Evolutionary conservation across 2,888 invertebrate species (phyloP).

Genomic region (Diplazon laetatorius): DNA sequence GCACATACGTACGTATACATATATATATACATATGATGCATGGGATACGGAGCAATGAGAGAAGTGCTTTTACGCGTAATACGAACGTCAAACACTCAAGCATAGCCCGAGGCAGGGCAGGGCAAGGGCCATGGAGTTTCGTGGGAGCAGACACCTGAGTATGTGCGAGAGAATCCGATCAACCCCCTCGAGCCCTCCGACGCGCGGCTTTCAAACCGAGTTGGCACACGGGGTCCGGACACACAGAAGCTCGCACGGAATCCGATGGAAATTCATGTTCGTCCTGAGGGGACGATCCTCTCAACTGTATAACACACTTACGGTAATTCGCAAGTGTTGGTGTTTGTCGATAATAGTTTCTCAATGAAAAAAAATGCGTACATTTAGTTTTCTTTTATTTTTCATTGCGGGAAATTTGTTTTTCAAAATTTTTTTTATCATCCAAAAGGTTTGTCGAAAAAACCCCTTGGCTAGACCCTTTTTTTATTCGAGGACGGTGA

Average conservation of each 20-base stretch:
- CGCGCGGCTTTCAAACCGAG: constrained; percentile 28
- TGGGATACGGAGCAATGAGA: constrained; percentile 10
- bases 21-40: neutral
- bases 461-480: no score
- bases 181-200: constrained; percentile 43
- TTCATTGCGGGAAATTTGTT: neutral
- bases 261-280: constrained; percentile 31
- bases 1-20: neutral
- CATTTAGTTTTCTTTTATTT: no score
- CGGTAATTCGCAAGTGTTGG: neutral
- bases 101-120: constrained; percentile 54
- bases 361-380: no score
- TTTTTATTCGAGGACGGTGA: neutral
- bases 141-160: constrained; percentile 80
- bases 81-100: constrained; percentile 78
- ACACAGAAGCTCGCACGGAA: constrained; percentile 27
- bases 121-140: constrained; percentile 59
- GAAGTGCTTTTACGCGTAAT: constrained; percentile 79
- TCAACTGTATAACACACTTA: constrained; percentile 11
- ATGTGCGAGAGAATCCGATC: constrained; percentile 69
- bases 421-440: neutral
- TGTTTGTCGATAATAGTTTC: no score
- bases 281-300: neutral
- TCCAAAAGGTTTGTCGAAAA: neutral
- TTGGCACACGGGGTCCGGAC: constrained; percentile 24